Evolutionary conservation across 2,888 invertebrate genomes (phyloP).

Genomic region (Drosophila paucipuncta): DNA sequence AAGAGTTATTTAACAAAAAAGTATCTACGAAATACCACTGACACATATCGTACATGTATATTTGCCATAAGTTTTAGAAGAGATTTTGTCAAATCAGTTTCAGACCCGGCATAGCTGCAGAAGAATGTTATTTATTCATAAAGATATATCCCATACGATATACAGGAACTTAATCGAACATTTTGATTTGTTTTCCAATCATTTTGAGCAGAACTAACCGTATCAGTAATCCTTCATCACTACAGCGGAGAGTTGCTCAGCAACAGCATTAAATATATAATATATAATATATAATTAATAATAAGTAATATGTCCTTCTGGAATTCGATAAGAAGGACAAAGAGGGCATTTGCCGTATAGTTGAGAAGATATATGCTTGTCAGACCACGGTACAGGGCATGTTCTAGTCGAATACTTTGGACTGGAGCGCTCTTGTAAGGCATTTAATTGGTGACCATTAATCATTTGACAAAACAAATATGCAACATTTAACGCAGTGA

Average conservation of each 20-base stretch:
- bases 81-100: no score
- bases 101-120: no score
- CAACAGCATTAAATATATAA: background rate
- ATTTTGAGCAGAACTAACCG: background rate
- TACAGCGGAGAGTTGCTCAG: background rate
- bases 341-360: background rate
- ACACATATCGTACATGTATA: background rate
- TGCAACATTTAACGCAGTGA: conserved; percentile 18
- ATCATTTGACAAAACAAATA: conserved; percentile 17
- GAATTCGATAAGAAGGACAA: background rate
- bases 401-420: background rate
- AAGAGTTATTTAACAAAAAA: background rate
- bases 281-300: background rate
- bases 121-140: background rate
- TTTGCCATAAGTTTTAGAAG: no score
- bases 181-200: background rate
- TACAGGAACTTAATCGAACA: background rate
- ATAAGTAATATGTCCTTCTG: no score
- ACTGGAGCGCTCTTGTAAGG: background rate
- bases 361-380: background rate
- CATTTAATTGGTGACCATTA: conserved; percentile 17
- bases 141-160: background rate
- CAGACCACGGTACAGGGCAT: background rate
- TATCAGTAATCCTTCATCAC: background rate
- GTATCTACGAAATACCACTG: background rate